Evolutionary conservation across 64 coral and sea anemone genomes (phyloP), one percentile per base, ranked within the genome.

Genomic region (Cladopsammia gracilis): DNA sequence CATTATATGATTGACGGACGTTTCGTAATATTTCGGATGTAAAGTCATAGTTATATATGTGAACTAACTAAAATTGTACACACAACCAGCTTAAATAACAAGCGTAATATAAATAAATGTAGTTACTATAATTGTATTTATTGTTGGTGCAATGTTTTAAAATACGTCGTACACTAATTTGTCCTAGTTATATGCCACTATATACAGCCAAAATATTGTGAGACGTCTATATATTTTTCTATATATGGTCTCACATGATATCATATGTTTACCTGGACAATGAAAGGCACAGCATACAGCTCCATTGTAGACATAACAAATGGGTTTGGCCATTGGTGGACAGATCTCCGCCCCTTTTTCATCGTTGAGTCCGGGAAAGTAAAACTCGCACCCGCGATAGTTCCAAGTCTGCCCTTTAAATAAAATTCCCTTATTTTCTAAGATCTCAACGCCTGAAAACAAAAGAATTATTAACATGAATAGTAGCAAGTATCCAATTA

Each of bases 301-400:
- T 75, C 72, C 72, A 50, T 49, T 75, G 72, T 75, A 75, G 4
- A 75, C 72, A 75, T 75, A 75, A 49, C 72, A 75, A 8, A 48
- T 43, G 7, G 72, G 72, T 75, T 14, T 75, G 4, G 3, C 14
- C 72, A 75, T 75, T n/a, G 72, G 13, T 20, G 72, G 72, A 19
- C 72, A 75, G 5, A 75, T 47, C 15, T 6, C 34, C 34, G 34
- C 34, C 34, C 34, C 34, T 34, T 34, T 3, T 19, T 16, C 5
- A 4, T 47, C 43, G 15, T 74, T 34, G 26, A 43, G 34, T 45
- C 71, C 71, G 45, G 71, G 71, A 48, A 74, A 74, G 44, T 47
- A 74, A 19, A 74, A 74, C 7, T 45, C 14, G 45, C 71, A 74
- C 7, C 71, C 71, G 7, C 7, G 15, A 48, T 5, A 74, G 14